Evolutionary conservation across 2,113 vertebrate genomes (phyloP), one percentile per base, ranked within the genome.

Genomic region (Macrotis lagotis): DNA sequence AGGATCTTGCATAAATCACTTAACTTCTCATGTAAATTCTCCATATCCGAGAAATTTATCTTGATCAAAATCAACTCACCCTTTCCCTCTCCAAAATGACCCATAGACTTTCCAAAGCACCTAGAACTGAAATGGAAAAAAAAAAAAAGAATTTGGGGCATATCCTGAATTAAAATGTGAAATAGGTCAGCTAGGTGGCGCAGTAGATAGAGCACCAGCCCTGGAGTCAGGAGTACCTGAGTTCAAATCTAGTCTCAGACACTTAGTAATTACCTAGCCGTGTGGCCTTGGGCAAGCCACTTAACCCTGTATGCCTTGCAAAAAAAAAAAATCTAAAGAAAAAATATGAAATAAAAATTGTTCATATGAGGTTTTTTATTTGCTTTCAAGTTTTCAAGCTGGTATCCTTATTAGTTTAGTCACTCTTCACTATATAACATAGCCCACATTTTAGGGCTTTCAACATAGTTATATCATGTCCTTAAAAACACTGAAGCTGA

Each of bases 401-500:
- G 31, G 25, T 91, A 92, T 47, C 14, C 25, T 94, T 92, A 94
- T 52, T 90, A 47, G 89, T 90, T 66, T 6, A 94, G 88, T 25
- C 93, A 88, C 90, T 66, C 93, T n/a, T 94, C 37, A 91, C 74
- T 94, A 93, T 94, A 93, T 51, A 91, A 96, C 89, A 93, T 48
- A 49, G 90, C 28, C 91, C n/a, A 93, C 83, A 94, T 53, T 53
- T 53, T 53, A 14, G 89, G 24, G 0, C 91, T 93, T 53, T n/a
- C 89, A 88, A 91, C 7, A 11, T 26, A 8, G 51, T 93, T 95
- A 89, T 92, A 74, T 92, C 50, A 22, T 50, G 4, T 93, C 51
- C 50, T 31, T 19, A 19, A 31, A 19, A 91, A 96, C 47, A 94
- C 3, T 50, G 8, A 7, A 53, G 8, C 3, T 44, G 91, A 10